phyloP scores from a whole-genome alignment of 2,113 vertebrate species.

The Craseonycteris thonglongyai region DNA sequence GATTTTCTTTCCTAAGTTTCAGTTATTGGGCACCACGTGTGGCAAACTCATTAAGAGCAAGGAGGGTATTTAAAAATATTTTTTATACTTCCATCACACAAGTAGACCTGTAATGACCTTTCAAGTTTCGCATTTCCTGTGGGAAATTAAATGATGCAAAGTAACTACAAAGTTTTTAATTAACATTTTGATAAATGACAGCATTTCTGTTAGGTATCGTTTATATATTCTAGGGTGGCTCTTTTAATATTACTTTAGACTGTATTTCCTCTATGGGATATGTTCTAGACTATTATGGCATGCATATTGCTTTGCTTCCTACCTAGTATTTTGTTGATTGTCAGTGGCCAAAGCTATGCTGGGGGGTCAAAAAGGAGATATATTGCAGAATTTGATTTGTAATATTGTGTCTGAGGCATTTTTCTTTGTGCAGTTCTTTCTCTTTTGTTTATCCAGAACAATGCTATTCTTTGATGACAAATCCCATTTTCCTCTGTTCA shows the following conservation, averaged over 20 bases:
- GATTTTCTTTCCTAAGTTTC: background rate
- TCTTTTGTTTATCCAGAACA: background rate
- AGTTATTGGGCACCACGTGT: background rate
- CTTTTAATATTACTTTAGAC: background rate
- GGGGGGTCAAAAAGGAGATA: background rate
- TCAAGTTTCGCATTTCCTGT: background rate
- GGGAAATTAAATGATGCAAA: conserved; percentile 20
- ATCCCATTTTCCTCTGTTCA: background rate
- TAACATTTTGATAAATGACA: conserved; percentile 28
- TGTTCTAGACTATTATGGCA: background rate
- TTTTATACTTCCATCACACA: background rate
- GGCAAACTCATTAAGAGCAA: background rate
- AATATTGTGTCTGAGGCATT: background rate
- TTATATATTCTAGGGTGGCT: background rate
- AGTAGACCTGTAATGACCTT: background rate
- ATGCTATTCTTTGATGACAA: background rate
- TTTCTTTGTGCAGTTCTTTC: background rate
- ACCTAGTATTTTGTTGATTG: background rate
- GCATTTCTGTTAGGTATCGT: background rate
- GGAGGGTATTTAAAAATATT: background rate
- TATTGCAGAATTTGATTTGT: background rate
- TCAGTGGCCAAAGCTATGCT: background rate
- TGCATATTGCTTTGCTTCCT: background rate
- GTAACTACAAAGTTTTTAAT: background rate
- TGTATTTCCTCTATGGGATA: background rate